Base-by-base conservation (phyloP, 2,888 invertebrate species). In the Chloroclystis v-ata region DNA sequence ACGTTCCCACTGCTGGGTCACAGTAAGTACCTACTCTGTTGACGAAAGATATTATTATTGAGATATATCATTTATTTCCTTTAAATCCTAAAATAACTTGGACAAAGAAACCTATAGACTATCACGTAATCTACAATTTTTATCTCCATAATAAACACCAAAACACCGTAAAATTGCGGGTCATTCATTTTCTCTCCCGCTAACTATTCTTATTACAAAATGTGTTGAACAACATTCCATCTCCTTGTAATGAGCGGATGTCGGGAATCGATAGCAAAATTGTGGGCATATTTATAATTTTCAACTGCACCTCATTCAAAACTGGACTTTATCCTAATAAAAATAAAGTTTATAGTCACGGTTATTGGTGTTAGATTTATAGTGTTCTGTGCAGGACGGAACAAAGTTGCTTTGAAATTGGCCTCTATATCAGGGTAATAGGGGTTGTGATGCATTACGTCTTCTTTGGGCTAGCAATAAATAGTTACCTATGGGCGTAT, bases 211-310 rank as follows among this genome's bases (percentile, higher is more conserved):
- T 74, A 75, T 71, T 72, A 74, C 72, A 77, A 76, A 76, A 78
- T 79, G 76, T 79, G 74, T 77, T 74, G 72, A 73, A 78, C 82
- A 79, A 78, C 83, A 84, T 83, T 82, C 82, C 79, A 72, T 63
- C 75, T 75, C 74, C 78, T 77, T 82, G 83, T 82, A 84, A 83
- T 82, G 81, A 85, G 78, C 81, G 82, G 83, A 82, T 78, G 82
- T 81, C 80, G 78, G 75, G 81, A 71, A 81, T 78, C 79, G 83
- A 84, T 82, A 82, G 79, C 78, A 70, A 80, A 82, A 82, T 80
- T 79, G 80, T 77, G 67, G 62, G 74, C 72, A 80, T 79, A 82
- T 78, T 80, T 82, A 81, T 73, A 73, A 73, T 73, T 69, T 69
- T n/a, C n/a, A n/a, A n/a, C 61, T 63, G 53, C 54, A 49, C 40